Evolutionary conservation across 2,888 invertebrate species (phyloP).

Genomic region (Agrilus mali): DNA sequence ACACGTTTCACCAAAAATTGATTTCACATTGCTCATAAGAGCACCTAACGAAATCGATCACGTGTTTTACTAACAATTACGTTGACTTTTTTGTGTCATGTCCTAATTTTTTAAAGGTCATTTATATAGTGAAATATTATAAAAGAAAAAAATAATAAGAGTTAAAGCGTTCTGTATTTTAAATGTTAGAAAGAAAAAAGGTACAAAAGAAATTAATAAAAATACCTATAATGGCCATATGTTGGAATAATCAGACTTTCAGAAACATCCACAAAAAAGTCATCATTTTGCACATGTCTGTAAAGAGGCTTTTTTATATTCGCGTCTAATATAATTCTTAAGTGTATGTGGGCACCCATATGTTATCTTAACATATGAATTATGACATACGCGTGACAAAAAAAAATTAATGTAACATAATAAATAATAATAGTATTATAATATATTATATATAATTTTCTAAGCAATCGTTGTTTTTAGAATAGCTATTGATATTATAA

Average conservation of each 20-base stretch:
- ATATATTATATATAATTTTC: constrained; percentile 37
- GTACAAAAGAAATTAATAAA: background rate
- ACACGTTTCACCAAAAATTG: too few species aligned
- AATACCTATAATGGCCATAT: constrained; percentile 3
- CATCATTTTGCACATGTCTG: constrained; percentile 30
- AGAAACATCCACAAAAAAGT: constrained; percentile 13
- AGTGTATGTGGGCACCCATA: constrained; percentile 16
- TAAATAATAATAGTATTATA: constrained; percentile 34
- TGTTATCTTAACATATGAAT: too few species aligned
- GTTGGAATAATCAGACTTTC: constrained; percentile 7
- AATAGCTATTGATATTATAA: constrained; percentile 35
- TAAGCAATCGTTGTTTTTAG: constrained; percentile 38
- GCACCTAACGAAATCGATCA: constrained; percentile 1
- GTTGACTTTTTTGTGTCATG: constrained; percentile 14
- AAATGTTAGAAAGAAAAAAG: too few species aligned
- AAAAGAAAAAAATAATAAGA: background rate
- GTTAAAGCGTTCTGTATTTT: background rate
- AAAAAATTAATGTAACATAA: constrained; percentile 33
- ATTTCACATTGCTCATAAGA: too few species aligned
- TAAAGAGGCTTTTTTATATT: constrained; percentile 34
- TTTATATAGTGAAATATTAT: constrained; percentile 2
- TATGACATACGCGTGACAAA: constrained; percentile 3
- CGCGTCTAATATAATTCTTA: constrained; percentile 22
- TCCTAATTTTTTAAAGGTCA: constrained; percentile 6
- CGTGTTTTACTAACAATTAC: constrained; percentile 9